Conservation (phyloP, 2,113 vertebrate genomes). For the Vulpes ferrilata region DNA sequence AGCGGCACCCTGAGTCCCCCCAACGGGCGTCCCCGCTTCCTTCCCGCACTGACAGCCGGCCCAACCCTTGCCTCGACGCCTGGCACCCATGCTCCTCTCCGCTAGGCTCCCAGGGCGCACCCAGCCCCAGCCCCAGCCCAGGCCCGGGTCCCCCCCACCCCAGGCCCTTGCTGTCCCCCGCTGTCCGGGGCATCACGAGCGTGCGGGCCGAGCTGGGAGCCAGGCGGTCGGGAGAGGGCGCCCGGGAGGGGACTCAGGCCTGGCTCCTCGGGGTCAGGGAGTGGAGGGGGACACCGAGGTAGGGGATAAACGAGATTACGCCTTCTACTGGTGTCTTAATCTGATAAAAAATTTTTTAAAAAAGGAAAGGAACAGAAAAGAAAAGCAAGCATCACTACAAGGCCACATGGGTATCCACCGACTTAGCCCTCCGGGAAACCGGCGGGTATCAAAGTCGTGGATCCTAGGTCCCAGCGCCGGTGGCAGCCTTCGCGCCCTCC, state of each 20-base stretch:
- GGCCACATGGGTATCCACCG: conserved; percentile 25
- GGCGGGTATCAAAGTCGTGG: not conserved
- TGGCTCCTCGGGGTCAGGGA: not conserved
- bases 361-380: not conserved
- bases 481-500: conserved; percentile 13
- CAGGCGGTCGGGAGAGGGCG: conserved; percentile 79
- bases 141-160: too few relatives aligned
- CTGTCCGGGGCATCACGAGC: not conserved
- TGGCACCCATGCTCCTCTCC: accelerated
- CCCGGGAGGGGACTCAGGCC: not conserved
- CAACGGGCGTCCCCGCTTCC: not conserved
- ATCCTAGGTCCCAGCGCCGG: not conserved
- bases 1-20: not conserved
- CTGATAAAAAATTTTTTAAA: not conserved
- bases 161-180: not conserved
- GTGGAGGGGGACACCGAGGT: not conserved
- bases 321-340: conserved; percentile 28
- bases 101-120: not conserved
- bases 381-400: not conserved
- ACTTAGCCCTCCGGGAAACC: conserved; percentile 39
- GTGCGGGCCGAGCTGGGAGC: accelerated
- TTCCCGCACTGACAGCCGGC: not conserved
- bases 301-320: not conserved
- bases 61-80: not conserved
- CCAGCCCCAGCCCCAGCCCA: not conserved